phyloP scores from a whole-genome alignment of 2,797 vertebrate species.

The Mus minutoides region DNA sequence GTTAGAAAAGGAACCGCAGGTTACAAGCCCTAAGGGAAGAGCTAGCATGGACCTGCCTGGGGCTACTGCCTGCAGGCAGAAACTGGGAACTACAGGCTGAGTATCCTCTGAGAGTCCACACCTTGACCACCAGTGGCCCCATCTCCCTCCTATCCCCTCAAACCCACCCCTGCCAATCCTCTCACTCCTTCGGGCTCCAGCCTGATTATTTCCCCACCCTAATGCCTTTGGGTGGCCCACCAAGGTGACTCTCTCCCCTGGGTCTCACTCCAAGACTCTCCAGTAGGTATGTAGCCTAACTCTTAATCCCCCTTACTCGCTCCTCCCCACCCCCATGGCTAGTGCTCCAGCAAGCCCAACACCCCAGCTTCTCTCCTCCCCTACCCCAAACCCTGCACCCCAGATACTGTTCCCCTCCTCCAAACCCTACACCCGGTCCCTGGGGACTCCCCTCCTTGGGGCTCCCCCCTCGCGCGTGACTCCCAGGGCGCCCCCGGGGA shows the following conservation, averaged over 20 bases:
- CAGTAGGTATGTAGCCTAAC: not conserved
- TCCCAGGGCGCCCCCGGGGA: not conserved
- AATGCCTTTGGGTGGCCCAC: too few species aligned
- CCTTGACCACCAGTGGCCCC: not conserved
- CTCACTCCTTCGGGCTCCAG: not conserved
- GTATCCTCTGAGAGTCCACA: not conserved
- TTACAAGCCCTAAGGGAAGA: not conserved
- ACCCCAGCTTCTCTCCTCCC: not conserved
- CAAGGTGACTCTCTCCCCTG: not conserved
- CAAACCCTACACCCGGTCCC: not conserved
- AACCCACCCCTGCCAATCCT: not conserved
- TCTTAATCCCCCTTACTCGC: too few species aligned
- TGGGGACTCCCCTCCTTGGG: not conserved
- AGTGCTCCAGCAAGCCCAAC: not conserved
- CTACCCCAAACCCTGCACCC: not conserved
- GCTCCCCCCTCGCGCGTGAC: not conserved
- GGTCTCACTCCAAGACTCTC: not conserved
- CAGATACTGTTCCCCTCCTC: not conserved
- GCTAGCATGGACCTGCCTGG: too few species aligned
- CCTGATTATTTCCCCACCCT: not conserved
- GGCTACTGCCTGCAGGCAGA: not conserved
- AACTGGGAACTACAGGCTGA: too few species aligned
- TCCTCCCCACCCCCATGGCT: not conserved
- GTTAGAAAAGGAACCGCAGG: not conserved
- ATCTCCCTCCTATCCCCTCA: not conserved